Conservation (phyloP, 1,140 invertebrate species). For the Chionoecetes opilio region DNA sequence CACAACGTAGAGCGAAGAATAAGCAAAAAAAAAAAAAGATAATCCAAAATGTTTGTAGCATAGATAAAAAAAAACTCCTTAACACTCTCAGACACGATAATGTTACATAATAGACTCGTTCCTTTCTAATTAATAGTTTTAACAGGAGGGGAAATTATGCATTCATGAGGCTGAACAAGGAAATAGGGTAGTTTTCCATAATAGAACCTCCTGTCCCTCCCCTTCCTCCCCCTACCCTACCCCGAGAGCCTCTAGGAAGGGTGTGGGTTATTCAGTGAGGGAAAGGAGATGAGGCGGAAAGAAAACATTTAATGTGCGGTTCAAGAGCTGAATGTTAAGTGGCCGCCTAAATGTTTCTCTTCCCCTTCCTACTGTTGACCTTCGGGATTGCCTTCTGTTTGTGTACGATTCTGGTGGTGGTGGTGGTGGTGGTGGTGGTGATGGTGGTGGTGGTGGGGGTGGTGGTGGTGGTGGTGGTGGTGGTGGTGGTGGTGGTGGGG, state of each 20-base stretch:
- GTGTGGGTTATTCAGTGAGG: too few species aligned
- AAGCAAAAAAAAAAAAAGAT: not conserved
- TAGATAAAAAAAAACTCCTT: not conserved
- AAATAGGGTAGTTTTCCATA: constrained; percentile 7
- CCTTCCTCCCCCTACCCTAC: too few species aligned
- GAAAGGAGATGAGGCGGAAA: not conserved
- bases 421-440: not conserved
- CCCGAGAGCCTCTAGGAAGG: too few species aligned
- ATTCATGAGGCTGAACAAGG: not conserved
- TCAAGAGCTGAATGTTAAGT: not conserved
- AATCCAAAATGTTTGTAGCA: not conserved
- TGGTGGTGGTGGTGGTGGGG: too few species aligned
- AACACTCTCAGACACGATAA: not conserved
- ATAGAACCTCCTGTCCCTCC: not conserved
- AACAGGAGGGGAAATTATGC: not conserved
- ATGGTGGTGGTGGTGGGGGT: too few species aligned
- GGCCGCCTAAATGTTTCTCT: not conserved
- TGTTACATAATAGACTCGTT: not conserved
- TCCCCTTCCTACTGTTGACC: not conserved
- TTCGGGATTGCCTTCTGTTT: not conserved
- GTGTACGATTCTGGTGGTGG: not conserved
- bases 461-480: too few species aligned
- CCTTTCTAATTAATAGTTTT: not conserved
- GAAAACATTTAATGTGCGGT: not conserved
- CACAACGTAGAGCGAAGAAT: not conserved